Conservation (phyloP, 2,888 invertebrate species). For the Acrobasis suavella region DNA sequence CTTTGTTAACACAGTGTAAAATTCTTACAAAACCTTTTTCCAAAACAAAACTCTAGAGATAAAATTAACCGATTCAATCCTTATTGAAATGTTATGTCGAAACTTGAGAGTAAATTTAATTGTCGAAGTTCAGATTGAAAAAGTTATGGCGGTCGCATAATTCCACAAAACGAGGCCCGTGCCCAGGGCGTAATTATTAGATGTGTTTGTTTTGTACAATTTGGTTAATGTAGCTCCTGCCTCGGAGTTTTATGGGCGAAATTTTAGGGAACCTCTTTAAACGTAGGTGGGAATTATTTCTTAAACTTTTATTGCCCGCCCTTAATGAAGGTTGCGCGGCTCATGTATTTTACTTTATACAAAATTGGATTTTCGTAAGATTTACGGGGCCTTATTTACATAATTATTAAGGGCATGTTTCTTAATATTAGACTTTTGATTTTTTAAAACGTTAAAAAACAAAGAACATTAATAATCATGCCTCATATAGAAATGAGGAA, state of each 20-base stretch:
- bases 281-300: constrained; percentile 61
- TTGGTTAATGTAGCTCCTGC: constrained; percentile 66
- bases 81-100: constrained; percentile 74
- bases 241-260: constrained; percentile 58
- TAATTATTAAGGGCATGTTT: constrained; percentile 36
- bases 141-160: constrained; percentile 75
- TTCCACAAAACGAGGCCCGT: constrained; percentile 62
- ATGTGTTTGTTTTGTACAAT: constrained; percentile 75
- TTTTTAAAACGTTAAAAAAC: background rate
- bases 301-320: constrained; percentile 55
- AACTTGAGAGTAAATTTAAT: constrained; percentile 76
- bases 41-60: background rate
- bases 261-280: constrained; percentile 56
- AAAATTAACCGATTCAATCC: constrained; percentile 51
- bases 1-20: too few relatives aligned
- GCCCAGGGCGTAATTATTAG: constrained; percentile 68
- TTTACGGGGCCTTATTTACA: constrained; percentile 36
- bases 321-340: constrained; percentile 45
- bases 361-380: constrained; percentile 18
- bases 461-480: too few relatives aligned
- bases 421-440: background rate
- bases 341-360: constrained; percentile 28
- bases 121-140: constrained; percentile 80
- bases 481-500: too few relatives aligned
- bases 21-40: too few relatives aligned